These are phyloP conservation scores for Halocaridina rubra DNA, from an alignment of 2,888 invertebrate genomes.

Conservation along the genomic window DNA sequence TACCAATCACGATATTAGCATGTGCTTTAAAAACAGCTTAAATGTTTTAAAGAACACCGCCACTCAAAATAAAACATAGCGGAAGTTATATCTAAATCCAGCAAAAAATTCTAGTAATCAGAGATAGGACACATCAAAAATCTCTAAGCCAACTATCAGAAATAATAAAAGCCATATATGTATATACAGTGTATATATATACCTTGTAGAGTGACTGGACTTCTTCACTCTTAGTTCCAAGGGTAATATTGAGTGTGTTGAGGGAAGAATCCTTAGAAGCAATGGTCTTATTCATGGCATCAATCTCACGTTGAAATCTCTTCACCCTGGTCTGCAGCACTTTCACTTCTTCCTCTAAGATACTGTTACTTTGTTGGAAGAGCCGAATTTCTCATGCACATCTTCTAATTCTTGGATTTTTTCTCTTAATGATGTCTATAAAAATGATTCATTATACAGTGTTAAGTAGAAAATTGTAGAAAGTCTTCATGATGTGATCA, in stretches of 20 bases:
- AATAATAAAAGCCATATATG: no score
- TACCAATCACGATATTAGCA: no score
- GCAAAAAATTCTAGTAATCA: not conserved
- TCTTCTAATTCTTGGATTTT: conserved; percentile 15
- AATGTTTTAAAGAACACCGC: not conserved
- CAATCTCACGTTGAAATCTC: conserved; percentile 21
- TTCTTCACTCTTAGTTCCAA: not conserved
- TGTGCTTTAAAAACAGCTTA: no score
- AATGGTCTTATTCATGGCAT: not conserved
- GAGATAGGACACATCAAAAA: no score
- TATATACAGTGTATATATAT: no score
- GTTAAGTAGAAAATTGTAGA: not conserved
- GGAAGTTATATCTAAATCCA: no score
- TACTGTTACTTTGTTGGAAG: no score
- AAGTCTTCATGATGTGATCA: no score
- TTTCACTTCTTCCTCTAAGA: conserved; percentile 7
- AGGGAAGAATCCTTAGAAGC: not conserved
- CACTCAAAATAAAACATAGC: not conserved
- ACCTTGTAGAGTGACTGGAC: conserved; percentile 23
- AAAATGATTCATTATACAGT: not conserved
- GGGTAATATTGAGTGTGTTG: not conserved
- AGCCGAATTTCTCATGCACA: not conserved
- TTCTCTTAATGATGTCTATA: conserved; percentile 29
- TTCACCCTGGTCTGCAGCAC: conserved; percentile 9
- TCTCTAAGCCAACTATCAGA: no score